Base-by-base conservation (phyloP, 1,140 invertebrate species). In the Platorchestia sp. region DNA sequence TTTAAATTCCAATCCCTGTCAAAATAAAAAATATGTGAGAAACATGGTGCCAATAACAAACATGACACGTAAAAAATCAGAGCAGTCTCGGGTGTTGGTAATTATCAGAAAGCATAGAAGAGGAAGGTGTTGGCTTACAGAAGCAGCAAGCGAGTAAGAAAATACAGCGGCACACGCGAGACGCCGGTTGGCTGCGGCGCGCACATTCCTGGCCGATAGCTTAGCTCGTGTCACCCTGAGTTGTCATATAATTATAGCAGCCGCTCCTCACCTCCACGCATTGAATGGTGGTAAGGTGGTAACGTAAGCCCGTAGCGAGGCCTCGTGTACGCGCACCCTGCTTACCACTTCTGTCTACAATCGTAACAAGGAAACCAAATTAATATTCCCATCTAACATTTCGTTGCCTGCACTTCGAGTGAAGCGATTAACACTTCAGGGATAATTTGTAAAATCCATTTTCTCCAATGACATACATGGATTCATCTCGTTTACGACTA, bases 211-310 rank as follows among this genome's bases (percentile, higher is more conserved):
- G 87, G 41, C 87, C 87, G 87, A 90, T 90, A 90, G 41, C 87
- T 90, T 6, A 90, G 87, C 87, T 90, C 10, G 87, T 90, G 87
- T 90, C 87, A 90, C 41, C 87, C 27, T 27, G 87, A 90, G 87
- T 44, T 90, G 87, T 90, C 87, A 90, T 44, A 90, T 90, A 90
- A 90, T 90, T 90, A 90, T 90, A 90, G 87, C 87, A 14, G 87
- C 87, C 41, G 7, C 41, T 87, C 41, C 86, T 5, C 86, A 87
- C 87, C 87, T 16, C 19, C 44, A 22, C 59, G 27, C 10, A 10
- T 27, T 51, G 47, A 6, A 6, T 7, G 6, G 47, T 51, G 47
- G 47, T 51, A 51, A 51, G 47, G 47, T 51, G 47, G 47, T 51
- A 19, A 6, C 47, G 47, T n/a, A n/a, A n/a, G n/a, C n/a, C n/a